Percentiles rank a stretch among this genome's conserved stretches.
These are phyloP conservation scores for Mesochorus sp. DNA, from an alignment of 2,888 invertebrate genomes.

Conservation along the genomic window DNA sequence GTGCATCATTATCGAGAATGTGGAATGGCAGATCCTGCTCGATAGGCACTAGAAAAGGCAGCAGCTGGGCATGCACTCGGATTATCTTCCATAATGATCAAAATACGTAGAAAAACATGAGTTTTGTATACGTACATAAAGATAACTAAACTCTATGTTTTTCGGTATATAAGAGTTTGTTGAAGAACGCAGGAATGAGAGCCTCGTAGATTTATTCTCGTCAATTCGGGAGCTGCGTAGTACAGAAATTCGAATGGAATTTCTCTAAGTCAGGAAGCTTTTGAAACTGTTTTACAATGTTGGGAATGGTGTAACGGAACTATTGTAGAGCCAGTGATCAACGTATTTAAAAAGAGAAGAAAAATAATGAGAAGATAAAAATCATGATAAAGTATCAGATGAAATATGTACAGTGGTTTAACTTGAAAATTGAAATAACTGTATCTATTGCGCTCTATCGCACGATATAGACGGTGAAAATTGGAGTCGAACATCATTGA, in stretches of 20 bases:
- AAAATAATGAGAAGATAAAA: not conserved
- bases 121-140: slow-evolving; percentile 22
- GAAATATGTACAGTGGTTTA: not conserved
- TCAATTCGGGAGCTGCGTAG: slow-evolving; percentile 15
- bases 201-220: not conserved
- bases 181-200: slow-evolving; percentile 3
- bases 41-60: slow-evolving; percentile 63
- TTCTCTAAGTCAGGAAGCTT: slow-evolving; percentile 42
- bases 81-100: slow-evolving; percentile 64
- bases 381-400: not conserved
- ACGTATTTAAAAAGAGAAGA: too few relatives aligned
- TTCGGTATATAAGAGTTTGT: not conserved
- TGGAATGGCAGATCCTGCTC: slow-evolving; percentile 63
- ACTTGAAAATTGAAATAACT: not conserved
- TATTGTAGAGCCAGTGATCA: too few relatives aligned
- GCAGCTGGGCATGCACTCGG: slow-evolving; percentile 63
- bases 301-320: not conserved
- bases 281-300: slow-evolving; percentile 28
- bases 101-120: slow-evolving; percentile 59
- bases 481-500: not conserved
- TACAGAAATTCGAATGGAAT: slow-evolving; percentile 38
- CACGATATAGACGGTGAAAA: not conserved
- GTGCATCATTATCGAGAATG: slow-evolving; percentile 65
- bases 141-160: not conserved
- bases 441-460: not conserved